These are phyloP conservation scores for Leptoteleia sp. DNA, from an alignment of 1,140 invertebrate species.

Conservation along the genomic window DNA sequence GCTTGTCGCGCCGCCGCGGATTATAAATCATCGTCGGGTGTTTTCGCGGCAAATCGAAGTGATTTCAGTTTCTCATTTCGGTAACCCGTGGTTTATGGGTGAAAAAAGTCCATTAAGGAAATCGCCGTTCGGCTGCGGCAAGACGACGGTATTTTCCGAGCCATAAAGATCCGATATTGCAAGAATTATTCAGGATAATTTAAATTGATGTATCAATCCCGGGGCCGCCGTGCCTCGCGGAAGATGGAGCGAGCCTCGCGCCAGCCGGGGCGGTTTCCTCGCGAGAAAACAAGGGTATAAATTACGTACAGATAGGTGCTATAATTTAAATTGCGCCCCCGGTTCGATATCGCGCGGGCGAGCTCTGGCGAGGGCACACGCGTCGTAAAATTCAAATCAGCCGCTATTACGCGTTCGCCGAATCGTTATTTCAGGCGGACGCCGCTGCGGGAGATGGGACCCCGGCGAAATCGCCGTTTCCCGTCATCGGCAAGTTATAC, in stretches of 20 bases:
- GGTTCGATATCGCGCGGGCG: conserved; percentile 71
- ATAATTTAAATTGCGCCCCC: conserved; percentile 78
- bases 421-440: conserved; percentile 57
- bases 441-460: conserved; percentile 38
- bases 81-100: conserved; percentile 58
- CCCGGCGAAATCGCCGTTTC: conserved; percentile 42
- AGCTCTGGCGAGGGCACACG: conserved; percentile 59
- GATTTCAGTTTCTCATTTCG: conserved; percentile 63
- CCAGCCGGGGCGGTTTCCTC: conserved; percentile 43
- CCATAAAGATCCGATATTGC: conserved; percentile 80
- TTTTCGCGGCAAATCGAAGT: conserved; percentile 57
- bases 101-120: conserved; percentile 74
- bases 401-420: conserved; percentile 61
- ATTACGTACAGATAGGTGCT: conserved; percentile 79
- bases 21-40: conserved; percentile 52
- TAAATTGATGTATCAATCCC: conserved; percentile 79
- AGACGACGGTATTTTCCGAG: conserved; percentile 76
- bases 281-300: conserved; percentile 79
- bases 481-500: conserved; percentile 48
- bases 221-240: conserved; percentile 11
- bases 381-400: conserved; percentile 80
- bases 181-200: conserved; percentile 81
- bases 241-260: conserved; percentile 42
- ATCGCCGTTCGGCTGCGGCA: conserved; percentile 66
- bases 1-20: neutral